These are phyloP conservation scores for Masnerella sp. DNA, from an alignment of 2,888 invertebrate genomes.

Conservation along the genomic window DNA sequence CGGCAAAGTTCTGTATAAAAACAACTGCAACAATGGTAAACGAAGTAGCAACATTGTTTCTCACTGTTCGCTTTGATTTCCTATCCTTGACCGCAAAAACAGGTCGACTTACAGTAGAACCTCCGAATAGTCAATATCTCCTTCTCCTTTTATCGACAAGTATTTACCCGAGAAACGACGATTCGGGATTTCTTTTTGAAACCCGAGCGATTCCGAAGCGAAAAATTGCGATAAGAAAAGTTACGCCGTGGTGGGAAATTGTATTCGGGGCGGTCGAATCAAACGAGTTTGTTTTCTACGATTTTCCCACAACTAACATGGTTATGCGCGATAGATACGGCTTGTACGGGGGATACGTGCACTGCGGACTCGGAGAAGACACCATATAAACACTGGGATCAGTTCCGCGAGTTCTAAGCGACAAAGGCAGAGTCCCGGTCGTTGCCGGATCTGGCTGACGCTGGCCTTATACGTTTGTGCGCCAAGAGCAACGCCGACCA, in stretches of 20 bases:
- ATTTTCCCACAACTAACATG: conserved; percentile 75
- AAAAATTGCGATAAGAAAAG: conserved; percentile 30
- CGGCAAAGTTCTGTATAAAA: too few relatives aligned
- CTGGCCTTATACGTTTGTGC: conserved; percentile 74
- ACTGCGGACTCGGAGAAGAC: conserved; percentile 72
- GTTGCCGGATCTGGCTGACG: conserved; percentile 71
- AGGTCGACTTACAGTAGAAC: too few relatives aligned
- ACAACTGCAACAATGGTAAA: too few relatives aligned
- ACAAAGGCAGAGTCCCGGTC: conserved; percentile 72
- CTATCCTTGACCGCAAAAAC: too few relatives aligned
- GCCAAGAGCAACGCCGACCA: conserved; percentile 64
- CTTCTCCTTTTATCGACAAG: too few relatives aligned
- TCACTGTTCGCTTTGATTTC: too few relatives aligned
- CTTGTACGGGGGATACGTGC: conserved; percentile 68
- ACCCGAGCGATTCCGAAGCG: conserved; percentile 27
- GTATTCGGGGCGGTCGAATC: conserved; percentile 55
- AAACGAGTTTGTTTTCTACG: conserved; percentile 76
- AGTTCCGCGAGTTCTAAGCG: conserved; percentile 72
- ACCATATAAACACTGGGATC: conserved; percentile 74
- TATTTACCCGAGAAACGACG: too few relatives aligned
- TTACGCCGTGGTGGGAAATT: conserved; percentile 32
- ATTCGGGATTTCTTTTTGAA: not conserved
- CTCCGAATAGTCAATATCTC: too few relatives aligned
- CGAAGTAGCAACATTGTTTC: too few relatives aligned
- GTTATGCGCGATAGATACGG: conserved; percentile 70